Conservation (phyloP, 2,888 invertebrate species). For the Prenolepis imparis region DNA sequence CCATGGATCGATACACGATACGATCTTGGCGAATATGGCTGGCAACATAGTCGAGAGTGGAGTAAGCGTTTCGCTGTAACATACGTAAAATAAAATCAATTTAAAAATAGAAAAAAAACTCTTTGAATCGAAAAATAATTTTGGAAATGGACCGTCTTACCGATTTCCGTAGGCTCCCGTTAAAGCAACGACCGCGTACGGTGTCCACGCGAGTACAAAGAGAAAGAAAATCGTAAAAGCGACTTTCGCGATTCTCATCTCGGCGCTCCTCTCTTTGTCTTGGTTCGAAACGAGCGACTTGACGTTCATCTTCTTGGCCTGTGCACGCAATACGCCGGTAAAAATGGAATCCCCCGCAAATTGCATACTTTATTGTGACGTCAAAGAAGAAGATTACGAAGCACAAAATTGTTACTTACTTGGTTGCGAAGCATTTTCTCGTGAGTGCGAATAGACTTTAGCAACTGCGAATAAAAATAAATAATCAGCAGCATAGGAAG, state of each 20-base stretch:
- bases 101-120: neutral
- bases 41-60: conserved; percentile 92
- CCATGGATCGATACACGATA: conserved; percentile 97
- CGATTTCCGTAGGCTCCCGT: conserved; percentile 94
- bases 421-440: conserved; percentile 93
- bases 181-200: conserved; percentile 94
- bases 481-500: conserved; percentile 93
- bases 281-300: conserved; percentile 93
- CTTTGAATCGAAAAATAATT: conserved; percentile 7
- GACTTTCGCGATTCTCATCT: conserved; percentile 95
- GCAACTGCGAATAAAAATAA: conserved; percentile 95
- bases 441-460: conserved; percentile 94
- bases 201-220: conserved; percentile 96
- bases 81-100: conserved; percentile 14
- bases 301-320: conserved; percentile 97
- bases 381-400: neutral
- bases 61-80: conserved; percentile 85
- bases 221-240: conserved; percentile 95
- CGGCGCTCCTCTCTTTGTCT: conserved; percentile 91
- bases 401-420: conserved; percentile 80
- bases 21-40: conserved; percentile 94
- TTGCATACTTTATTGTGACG: neutral
- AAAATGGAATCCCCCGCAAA: neutral
- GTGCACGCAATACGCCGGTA: neutral
- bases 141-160: conserved; percentile 66